These are phyloP conservation scores for Anthophora plumipes DNA, from an alignment of 2,888 invertebrate species.

Conservation along the genomic window DNA sequence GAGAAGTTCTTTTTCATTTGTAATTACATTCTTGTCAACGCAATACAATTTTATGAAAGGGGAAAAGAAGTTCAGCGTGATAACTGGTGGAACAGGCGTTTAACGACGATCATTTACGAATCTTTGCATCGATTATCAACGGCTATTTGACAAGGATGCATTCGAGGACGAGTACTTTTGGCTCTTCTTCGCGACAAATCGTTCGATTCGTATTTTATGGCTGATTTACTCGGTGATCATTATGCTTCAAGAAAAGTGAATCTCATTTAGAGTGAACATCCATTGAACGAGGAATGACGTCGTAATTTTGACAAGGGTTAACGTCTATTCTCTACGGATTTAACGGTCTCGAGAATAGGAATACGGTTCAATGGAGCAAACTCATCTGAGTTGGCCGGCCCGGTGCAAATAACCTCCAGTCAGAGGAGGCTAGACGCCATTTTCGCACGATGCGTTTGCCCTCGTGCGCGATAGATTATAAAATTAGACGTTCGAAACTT, in stretches of 20 bases:
- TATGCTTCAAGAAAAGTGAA: not conserved
- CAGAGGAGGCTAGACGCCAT: conserved; percentile 62
- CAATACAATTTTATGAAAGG: not conserved
- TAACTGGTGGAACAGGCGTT: not conserved
- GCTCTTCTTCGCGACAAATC: not conserved
- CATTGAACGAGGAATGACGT: not conserved
- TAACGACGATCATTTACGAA: not conserved
- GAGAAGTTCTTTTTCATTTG: not conserved
- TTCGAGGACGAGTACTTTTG: not conserved
- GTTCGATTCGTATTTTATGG: conserved; percentile 2
- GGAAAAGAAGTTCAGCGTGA: not conserved
- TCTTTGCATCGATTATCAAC: conserved; percentile 4
- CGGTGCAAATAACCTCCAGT: conserved; percentile 76
- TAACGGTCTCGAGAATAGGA: conserved; percentile 21
- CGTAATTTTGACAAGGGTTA: conserved; percentile 8
- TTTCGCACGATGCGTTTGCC: conserved; percentile 79
- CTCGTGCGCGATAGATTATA: conserved; percentile 78
- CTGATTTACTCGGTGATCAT: conserved; percentile 6
- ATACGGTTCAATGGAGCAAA: conserved; percentile 69
- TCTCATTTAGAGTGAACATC: not conserved
- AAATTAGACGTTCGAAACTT: conserved; percentile 79
- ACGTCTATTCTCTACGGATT: not conserved
- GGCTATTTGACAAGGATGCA: not conserved
- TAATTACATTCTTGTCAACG: not conserved
- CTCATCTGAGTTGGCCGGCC: conserved; percentile 73